Evolutionary conservation across 2,113 vertebrate genomes (phyloP), one percentile per base, ranked within the genome.

Genomic region (Hymenochirus boettgeri): DNA sequence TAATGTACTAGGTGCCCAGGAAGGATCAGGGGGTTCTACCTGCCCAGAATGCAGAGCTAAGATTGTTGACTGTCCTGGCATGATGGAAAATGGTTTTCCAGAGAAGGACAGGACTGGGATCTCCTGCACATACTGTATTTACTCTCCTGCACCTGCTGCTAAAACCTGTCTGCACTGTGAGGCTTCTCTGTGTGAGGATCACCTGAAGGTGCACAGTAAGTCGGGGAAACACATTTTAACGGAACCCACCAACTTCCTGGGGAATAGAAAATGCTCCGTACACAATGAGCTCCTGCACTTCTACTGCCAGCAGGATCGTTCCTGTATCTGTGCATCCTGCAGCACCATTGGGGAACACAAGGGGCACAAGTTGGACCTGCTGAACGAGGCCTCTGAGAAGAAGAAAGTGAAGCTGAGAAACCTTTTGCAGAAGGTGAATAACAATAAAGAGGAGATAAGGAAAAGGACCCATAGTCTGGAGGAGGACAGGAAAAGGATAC

Each of bases 401-500:
- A 62, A 62, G 61, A 62, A 53, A 48, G 23, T 13, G 10, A 39
- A n/a, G 15, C 46, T 4, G 39, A 35, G 23, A 35, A 51, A 21
- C 2, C 17, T 54, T 1, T 45, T 56, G 53, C 15, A 56, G n/a
- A 4, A n/a, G n/a, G n/a, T n/a, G n/a, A n/a, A n/a, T n/a, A n/a
- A n/a, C n/a, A n/a, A n/a, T n/a, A n/a, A n/a, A n/a, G n/a, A n/a
- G n/a, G n/a, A n/a, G n/a, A n/a, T n/a, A n/a, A n/a, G n/a, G n/a
- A n/a, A 7, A 56, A 11, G 18, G 7, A 33, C 8, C 9, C 18
- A 26, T 33, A 33, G 25, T 6, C 29, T 17, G 27, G 26, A 29
- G 8, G 4, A 55, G 26, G 10, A 13, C 11, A 89, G 11, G 17
- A 26, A 24, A 10, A 17, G 18, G n/a, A 18, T 56, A n/a, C 25